Base-by-base conservation (phyloP, 2,113 vertebrate genomes). In the Cottus gobio region DNA sequence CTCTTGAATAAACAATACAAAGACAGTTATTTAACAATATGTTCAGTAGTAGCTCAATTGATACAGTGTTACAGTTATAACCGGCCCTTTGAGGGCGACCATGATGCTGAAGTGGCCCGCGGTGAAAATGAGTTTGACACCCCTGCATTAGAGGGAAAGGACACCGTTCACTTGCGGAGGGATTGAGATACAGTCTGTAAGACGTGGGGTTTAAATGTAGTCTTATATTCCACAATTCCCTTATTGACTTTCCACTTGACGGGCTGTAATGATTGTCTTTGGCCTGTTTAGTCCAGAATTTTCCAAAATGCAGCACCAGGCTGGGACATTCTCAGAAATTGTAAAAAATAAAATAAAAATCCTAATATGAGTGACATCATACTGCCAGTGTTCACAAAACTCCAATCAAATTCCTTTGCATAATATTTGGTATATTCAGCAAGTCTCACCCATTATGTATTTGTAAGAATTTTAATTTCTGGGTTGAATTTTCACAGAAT, bases 201-300 rank as follows among this genome's bases (percentile, higher is more conserved):
- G 70, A 87, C 24, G 69, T 81, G 84, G 72, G 79, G 50, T 84
- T 85, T 91, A 76, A 62, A 82, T 76, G 65, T 82, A 13, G 7
- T 81, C 70, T 85, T 60, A 77, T 90, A 76, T 81, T 72, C 73
- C 69, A 85, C 66, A 79, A 77, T 89, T 85, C 77, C 62, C 69
- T 52, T 64, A 48, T 57, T 87, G 69, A 57, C 86, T 87, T 89
- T 89, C 82, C 69, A 80, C 79, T 85, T 77, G 82, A 69, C 54
- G 78, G 80, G 50, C 61, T 89, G 75, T 28, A 30, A 57, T 46
- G 77, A 82, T 86, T 81, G 62, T 77, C 36, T 85, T 85, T 86
- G 79, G 80, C 79, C 31, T 54, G 26, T 48, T 36, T 66, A 50
- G 30, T 56, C 61, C 48, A 71, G 71, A 26, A 82, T 80, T 85